phyloP scores from a whole-genome alignment of 2,888 invertebrate species.

The Drosophila recens region DNA sequence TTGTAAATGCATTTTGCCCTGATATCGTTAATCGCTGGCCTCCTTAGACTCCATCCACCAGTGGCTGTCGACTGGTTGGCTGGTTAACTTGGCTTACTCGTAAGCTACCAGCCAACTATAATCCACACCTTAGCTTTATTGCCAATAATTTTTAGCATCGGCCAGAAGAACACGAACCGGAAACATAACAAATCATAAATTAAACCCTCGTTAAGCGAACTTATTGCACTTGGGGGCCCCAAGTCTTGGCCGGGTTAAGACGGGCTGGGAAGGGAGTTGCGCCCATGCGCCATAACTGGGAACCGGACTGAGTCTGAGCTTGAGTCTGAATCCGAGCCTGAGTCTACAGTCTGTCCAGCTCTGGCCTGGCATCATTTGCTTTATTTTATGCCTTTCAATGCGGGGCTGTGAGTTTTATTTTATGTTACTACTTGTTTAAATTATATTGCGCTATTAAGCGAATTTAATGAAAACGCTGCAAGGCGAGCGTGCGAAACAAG shows the following conservation, averaged over 20 bases:
- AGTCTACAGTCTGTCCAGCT: conserved; percentile 4
- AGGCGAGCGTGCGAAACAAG: conserved; percentile 57
- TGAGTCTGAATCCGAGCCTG: conserved; percentile 11
- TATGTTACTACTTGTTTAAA: conserved; percentile 82
- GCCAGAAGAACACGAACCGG: conserved; percentile 80
- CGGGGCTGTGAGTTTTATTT: conserved; percentile 81
- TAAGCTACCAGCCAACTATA: conserved; percentile 73
- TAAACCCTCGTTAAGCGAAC: conserved; percentile 84
- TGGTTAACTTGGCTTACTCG: conserved; percentile 19
- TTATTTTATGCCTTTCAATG: conserved; percentile 72
- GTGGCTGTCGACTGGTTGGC: conserved; percentile 47
- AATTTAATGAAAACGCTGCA: conserved; percentile 83
- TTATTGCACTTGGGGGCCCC: conserved; percentile 76
- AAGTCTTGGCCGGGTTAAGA: conserved; percentile 10
- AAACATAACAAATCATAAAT: conserved; percentile 85
- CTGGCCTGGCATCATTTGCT: conserved; percentile 68
- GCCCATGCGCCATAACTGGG: conserved; percentile 73
- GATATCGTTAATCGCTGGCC: conserved; percentile 45
- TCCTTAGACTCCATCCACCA: conserved; percentile 24
- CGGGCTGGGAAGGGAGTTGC: conserved; percentile 35
- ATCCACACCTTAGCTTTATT: conserved; percentile 81
- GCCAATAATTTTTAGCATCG: conserved; percentile 77
- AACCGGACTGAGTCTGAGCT: conserved; percentile 39
- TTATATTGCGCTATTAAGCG: conserved; percentile 83
- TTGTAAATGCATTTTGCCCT: conserved; percentile 6